phyloP scores from a whole-genome alignment of 2,888 invertebrate genomes.

The Tridacna gigas region DNA sequence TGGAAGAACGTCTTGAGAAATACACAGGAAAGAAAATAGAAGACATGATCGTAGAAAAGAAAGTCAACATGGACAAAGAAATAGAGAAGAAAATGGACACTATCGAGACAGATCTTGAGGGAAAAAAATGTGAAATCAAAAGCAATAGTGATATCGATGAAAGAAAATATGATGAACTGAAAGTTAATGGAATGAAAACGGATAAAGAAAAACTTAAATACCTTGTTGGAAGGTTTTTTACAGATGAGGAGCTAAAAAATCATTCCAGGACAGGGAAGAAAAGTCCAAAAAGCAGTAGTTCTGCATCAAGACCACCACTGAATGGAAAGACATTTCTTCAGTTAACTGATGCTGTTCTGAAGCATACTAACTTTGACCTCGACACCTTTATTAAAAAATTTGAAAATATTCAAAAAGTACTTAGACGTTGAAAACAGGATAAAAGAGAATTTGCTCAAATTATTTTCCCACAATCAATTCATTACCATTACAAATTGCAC shows the following conservation, averaged over 20 bases:
- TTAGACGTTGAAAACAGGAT: slow-evolving; percentile 24
- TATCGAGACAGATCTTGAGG: not conserved
- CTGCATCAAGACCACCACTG: slow-evolving; percentile 21
- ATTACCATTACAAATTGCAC: not conserved
- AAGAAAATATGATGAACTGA: slow-evolving; percentile 12
- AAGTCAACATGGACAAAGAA: not conserved
- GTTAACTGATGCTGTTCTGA: slow-evolving; percentile 20
- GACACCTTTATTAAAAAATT: slow-evolving; percentile 29
- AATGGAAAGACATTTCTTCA: slow-evolving; percentile 14
- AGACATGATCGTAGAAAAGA: not conserved
- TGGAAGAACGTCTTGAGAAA: slow-evolving; percentile 27
- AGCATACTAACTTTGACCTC: slow-evolving; percentile 22
- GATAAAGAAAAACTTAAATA: slow-evolving; percentile 37
- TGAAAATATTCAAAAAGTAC: slow-evolving; percentile 36
- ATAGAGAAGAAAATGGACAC: slow-evolving; percentile 20
- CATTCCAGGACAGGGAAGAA: slow-evolving; percentile 33
- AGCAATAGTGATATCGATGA: slow-evolving; percentile 3
- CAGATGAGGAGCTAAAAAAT: slow-evolving; percentile 31
- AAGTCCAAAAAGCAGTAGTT: slow-evolving; percentile 12
- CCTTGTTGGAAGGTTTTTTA: slow-evolving; percentile 24
- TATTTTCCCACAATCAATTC: not conserved
- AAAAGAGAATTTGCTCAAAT: not conserved
- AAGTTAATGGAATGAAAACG: not conserved
- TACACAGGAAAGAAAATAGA: not conserved
- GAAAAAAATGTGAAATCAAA: slow-evolving; percentile 8